Base-by-base conservation (phyloP, 2,113 vertebrate species). In the Phocoena phocoena region DNA sequence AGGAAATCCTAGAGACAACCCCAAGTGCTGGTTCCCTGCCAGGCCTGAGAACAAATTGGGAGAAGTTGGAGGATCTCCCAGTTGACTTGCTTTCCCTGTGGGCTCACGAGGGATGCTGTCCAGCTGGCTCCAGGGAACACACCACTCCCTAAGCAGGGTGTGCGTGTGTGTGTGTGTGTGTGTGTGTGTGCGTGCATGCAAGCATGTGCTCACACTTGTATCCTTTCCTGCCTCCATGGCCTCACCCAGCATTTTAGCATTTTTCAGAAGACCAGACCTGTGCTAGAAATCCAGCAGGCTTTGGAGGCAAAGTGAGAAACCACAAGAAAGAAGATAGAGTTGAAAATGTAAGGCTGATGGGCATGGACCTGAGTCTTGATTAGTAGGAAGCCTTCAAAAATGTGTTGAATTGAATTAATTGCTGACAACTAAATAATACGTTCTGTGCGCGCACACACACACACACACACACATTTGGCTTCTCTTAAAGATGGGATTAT, bases 21-120 rank as follows among this genome's bases (percentile, higher is more conserved):
- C 97, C 87, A 90, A 95, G 93, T 60, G 86, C 88, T 96, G 94
- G 74, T 94, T 90, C 88, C 84, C 89, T n/a, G 94, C 93, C 95
- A 97, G 96, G 88, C n/a, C 87, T 88, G 93, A 86, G 95, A 95
- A 97, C 80, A 58, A 44, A 88, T 47, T 94, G 96, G 71, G 95
- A 90, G 79, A 90, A 84, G 47, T 7, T 94, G 96, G 98, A 97
- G 90, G 73, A 25, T 74, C 95, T 97, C 97, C 97, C 96, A 96
- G 94, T 87, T 95, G 93, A 96, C 88, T 50, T 21, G 86, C 44
- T 44, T 82, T 71, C 88, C 33, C 21, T 55, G 14, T 50, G 85
- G 63, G 53, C 76, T 83, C 62, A 20, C 9, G 12, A 93, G 41
- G 23, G 68, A 82, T 41, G 15, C 65, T 50, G 17, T 84, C 76